Conservation (phyloP, 2,113 vertebrate genomes). For the Neodontobutis hainanensis region DNA sequence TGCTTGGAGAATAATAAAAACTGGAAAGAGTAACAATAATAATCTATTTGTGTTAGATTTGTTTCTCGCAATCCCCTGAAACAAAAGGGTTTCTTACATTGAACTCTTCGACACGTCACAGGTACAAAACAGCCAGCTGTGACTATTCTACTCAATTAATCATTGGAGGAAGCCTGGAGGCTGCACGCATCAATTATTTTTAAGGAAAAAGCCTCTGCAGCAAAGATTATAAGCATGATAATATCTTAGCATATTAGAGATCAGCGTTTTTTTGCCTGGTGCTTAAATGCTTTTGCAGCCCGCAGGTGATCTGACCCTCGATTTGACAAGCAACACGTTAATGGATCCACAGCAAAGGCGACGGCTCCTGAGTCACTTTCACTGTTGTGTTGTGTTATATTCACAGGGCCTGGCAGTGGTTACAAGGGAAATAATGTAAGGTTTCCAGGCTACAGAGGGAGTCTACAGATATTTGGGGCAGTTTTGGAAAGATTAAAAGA, state of each 20-base stretch:
- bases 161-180: constrained; percentile 25
- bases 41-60: too few species aligned
- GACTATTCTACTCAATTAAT: constrained; percentile 53
- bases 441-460: background rate
- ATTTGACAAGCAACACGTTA: constrained; percentile 41
- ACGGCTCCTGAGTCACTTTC: constrained; percentile 14
- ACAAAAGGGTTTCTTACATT: constrained; percentile 46
- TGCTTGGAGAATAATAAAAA: too few species aligned
- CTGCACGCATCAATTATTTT: constrained; percentile 45
- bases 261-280: constrained; percentile 31
- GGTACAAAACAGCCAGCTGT: constrained; percentile 37
- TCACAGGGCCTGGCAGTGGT: constrained; percentile 10
- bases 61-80: constrained; percentile 39
- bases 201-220: constrained; percentile 28
- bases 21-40: too few species aligned
- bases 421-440: background rate
- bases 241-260: constrained; percentile 35
- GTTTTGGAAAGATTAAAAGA: background rate
- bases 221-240: constrained; percentile 39
- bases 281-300: constrained; percentile 41
- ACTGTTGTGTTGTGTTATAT: constrained; percentile 3
- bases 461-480: background rate
- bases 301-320: constrained; percentile 29
- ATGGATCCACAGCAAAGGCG: constrained; percentile 22
- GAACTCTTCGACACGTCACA: constrained; percentile 7